These are phyloP conservation scores for Pollenia amentaria DNA, from an alignment of 2,888 invertebrate species.

Conservation along the genomic window DNA sequence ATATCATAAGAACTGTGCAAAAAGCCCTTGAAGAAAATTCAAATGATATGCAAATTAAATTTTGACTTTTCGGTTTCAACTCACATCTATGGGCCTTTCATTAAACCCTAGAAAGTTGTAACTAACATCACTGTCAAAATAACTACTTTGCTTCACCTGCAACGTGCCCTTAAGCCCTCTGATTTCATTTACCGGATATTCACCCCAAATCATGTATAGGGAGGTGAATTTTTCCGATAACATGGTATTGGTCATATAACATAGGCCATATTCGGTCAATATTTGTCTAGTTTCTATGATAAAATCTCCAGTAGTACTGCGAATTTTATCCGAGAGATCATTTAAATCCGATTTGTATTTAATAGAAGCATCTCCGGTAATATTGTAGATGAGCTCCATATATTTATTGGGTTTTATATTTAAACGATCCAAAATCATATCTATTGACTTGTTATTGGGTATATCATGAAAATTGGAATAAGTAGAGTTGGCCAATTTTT, in stretches of 20 bases:
- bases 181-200: constrained; percentile 74
- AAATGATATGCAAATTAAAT: not conserved
- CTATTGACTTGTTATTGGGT: constrained; percentile 77
- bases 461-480: constrained; percentile 82
- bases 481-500: constrained; percentile 83
- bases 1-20: constrained; percentile 82
- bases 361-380: constrained; percentile 79
- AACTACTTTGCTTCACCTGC: constrained; percentile 75
- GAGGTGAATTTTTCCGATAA: constrained; percentile 79
- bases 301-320: constrained; percentile 76
- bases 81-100: constrained; percentile 77
- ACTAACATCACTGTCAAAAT: constrained; percentile 80
- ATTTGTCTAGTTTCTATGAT: constrained; percentile 79
- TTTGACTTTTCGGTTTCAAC: constrained; percentile 5
- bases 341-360: constrained; percentile 61
- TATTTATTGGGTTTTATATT: constrained; percentile 80
- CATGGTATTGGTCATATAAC: constrained; percentile 81
- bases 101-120: constrained; percentile 80
- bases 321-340: constrained; percentile 75
- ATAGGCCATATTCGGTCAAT: constrained; percentile 83
- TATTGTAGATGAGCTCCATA: constrained; percentile 82
- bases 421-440: constrained; percentile 76
- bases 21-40: constrained; percentile 76
- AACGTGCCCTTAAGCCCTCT: not conserved
- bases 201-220: constrained; percentile 78